Base-by-base conservation (phyloP, 2,113 vertebrate genomes). In the Seriola quinqueradiata region DNA sequence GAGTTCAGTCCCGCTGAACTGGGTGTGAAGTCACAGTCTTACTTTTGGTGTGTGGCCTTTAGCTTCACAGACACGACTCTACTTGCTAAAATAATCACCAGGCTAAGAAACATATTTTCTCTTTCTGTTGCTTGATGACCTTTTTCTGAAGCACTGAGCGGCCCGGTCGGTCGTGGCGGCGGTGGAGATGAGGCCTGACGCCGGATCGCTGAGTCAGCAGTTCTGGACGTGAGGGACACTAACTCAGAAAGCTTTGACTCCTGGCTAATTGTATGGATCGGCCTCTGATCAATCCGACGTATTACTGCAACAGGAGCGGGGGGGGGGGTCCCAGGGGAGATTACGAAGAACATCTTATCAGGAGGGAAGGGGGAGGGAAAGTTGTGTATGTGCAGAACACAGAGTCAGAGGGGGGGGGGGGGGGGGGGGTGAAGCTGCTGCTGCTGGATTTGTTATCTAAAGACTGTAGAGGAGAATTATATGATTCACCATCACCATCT, bases 181-280 rank as follows among this genome's bases (percentile, higher is more conserved):
- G 28, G 28, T 28, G 28, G 28, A 28, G 28, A 28, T 28, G 28
- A 28, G 28, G 28, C 28, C 28, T 28, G 28, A 11, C 69, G 7
- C 32, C 16, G 3, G 11, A 5, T 54, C 21, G 3, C 7, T 48
- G 61, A 88, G 55, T 90, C 90, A 92, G 83, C 87, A 84, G 7
- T 57, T 75, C 40, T 82, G 40, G n/a, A 71, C 23, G 4, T 81
- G 76, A 81, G 46, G 60, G 82, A 77, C 79, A 44, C 78, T 86
- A 74, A 92, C 81, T 87, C 85, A 83, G 70, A 71, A 84, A 69
- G 75, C 79, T 83, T 72, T 77, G 83, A 89, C 81, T 89, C 60
- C 57, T 58, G 77, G 76, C 42, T 92, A 87, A 92, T 91, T 84
- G 78, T 78, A 92, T 90, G 42, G 82, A 87, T 90, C 82, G 61